Conservation (phyloP, 1,140 invertebrate genomes). For the Zophobas atratus region DNA sequence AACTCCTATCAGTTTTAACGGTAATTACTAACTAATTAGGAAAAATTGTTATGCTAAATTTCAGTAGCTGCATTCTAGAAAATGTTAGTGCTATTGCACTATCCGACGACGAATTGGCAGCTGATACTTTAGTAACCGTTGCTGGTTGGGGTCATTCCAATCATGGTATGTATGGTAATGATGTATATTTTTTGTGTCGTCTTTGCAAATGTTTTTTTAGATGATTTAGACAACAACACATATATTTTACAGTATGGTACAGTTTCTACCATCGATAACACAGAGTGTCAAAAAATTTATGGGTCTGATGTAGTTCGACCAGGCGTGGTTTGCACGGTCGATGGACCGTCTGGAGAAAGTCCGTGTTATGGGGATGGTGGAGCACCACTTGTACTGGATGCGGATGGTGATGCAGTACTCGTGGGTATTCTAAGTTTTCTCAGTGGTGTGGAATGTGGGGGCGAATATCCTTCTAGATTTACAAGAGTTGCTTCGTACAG, state of each 20-base stretch:
- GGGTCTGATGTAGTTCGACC: background rate
- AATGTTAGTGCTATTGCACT: background rate
- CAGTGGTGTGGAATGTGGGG: conserved; percentile 1
- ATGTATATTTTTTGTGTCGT: background rate
- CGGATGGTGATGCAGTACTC: background rate
- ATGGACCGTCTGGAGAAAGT: background rate
- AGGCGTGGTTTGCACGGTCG: conserved; percentile 1
- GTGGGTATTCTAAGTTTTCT: conserved; percentile 25
- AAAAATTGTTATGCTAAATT: no score
- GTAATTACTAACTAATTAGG: no score
- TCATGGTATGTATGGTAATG: background rate
- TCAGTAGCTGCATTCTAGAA: no score
- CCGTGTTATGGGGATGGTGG: conserved; percentile 22
- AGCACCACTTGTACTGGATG: background rate
- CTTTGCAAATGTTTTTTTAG: background rate
- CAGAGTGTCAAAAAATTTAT: background rate
- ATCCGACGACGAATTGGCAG: background rate
- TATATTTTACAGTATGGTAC: conserved; percentile 9
- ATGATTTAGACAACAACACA: background rate
- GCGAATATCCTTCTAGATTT: background rate
- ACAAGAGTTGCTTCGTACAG: conserved; percentile 20
- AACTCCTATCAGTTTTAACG: no score
- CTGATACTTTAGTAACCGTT: background rate
- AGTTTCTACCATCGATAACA: conserved; percentile 5
- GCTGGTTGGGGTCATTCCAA: conserved; percentile 11